Evolutionary conservation across 2,113 vertebrate genomes (phyloP), one percentile per base, ranked within the genome.

Genomic region (Cottus gobio): DNA sequence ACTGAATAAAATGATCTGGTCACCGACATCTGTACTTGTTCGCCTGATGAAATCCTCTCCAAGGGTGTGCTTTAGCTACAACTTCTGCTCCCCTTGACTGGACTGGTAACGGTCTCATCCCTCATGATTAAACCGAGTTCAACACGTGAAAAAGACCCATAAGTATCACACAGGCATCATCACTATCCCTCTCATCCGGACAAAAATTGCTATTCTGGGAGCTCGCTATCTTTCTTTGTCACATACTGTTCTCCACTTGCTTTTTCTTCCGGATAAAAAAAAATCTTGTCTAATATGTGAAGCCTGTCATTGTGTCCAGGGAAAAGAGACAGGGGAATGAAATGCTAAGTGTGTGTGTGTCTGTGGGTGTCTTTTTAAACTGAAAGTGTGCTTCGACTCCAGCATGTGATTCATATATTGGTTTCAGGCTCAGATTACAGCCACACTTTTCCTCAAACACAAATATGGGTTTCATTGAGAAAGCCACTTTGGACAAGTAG

Each of bases 171-270:
- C 61, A 84, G 42, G 79, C 82, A 85, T 82, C 73, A 64, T 91
- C 88, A 89, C 83, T 39, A 37, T 79, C 54, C 44, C 39, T 75
- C n/a, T 54, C 63, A 91, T 71, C 66, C 2, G 0, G n/a, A 63
- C 77, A 64, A 77, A 82, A 39, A 62, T 22, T 65, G 69, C 62
- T 78, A 86, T 83, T 89, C 7, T 77, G 82, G 75, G 65, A 87
- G 87, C 74, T 75, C 52, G 37, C 82, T 69, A 88, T 93, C 80
- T 75, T 91, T 93, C 90, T 88, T 80, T 90, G 87, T 93, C 90
- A 92, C 89, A 91, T 57, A 31, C 48, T 65, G 64, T 60, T 63
- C 77, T 61, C 61, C 12, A 16, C 50, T 34, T 52, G 42, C 87
- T 94, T 37, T 1, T 85, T 85, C 85, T 74, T 84, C 75, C 90